Percentiles rank a stretch among this genome's conserved stretches.
Conservation (phyloP, 1,140 invertebrate species). For the Ceratina calcarata region DNA sequence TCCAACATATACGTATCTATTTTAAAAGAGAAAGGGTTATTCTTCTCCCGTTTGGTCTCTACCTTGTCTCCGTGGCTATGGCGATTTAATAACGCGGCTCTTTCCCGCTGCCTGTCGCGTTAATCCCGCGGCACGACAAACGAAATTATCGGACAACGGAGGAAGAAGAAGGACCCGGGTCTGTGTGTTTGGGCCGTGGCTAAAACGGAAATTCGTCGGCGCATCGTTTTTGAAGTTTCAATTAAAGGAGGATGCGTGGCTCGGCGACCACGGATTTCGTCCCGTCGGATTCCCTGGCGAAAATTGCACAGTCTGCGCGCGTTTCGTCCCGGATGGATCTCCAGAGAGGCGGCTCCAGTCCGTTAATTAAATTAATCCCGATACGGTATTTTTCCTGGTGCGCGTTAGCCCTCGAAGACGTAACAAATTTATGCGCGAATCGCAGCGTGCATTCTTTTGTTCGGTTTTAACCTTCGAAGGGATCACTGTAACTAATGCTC, state of each 20-base stretch:
- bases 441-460: constrained; percentile 1
- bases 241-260: constrained; percentile 16
- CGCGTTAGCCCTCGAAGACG: background rate
- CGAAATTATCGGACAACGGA: constrained; percentile 45
- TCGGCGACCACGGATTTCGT: background rate
- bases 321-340: constrained; percentile 9
- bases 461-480: background rate
- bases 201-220: constrained; percentile 16
- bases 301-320: constrained; percentile 22
- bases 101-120: background rate
- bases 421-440: background rate
- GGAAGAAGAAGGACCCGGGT: background rate
- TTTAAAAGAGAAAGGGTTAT: too few relatives aligned
- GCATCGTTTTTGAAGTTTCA: constrained; percentile 38
- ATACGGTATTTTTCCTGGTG: constrained; percentile 24
- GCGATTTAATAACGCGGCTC: constrained; percentile 57
- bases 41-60: too few relatives aligned
- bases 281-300: constrained; percentile 1
- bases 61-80: constrained; percentile 55
- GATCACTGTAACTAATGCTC: background rate
- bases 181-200: background rate
- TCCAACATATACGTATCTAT: too few relatives aligned
- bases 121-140: constrained; percentile 19
- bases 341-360: constrained; percentile 5
- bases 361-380: constrained; percentile 30